Percentiles rank a stretch among this genome's conserved stretches.
phyloP scores from a whole-genome alignment of 2,888 invertebrate genomes.

The Phytoseiulus persimilis region DNA sequence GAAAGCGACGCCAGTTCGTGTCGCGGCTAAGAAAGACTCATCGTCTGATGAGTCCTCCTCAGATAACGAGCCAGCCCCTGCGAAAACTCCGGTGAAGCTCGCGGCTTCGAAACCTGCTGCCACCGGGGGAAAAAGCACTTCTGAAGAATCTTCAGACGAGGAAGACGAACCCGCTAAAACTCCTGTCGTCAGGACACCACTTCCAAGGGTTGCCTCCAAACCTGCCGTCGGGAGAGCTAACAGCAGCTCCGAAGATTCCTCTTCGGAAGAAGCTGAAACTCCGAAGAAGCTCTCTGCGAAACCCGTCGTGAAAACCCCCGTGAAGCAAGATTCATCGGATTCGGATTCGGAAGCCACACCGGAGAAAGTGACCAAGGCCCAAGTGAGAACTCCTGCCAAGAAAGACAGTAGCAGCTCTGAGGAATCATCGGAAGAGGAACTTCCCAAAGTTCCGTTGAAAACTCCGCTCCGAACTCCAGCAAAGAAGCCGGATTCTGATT shows the following conservation, averaged over 20 bases:
- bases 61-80: neutral
- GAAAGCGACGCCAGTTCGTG: conserved; percentile 39
- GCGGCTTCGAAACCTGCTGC: conserved; percentile 39
- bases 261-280: conserved; percentile 48
- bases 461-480: neutral
- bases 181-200: neutral
- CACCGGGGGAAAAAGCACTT: neutral
- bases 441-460: neutral
- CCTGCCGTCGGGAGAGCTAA: conserved; percentile 42
- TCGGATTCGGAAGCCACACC: neutral
- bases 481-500: neutral
- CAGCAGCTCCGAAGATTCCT: conserved; percentile 40
- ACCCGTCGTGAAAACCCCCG: conserved; percentile 46
- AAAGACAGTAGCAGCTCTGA: conserved; percentile 49
- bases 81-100: neutral
- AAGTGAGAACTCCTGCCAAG: conserved; percentile 48
- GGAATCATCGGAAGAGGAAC: conserved; percentile 44
- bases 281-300: conserved; percentile 44
- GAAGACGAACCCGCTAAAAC: conserved; percentile 14
- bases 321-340: neutral
- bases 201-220: neutral
- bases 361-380: conserved; percentile 47
- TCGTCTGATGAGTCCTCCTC: conserved; percentile 33
- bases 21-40: conserved; percentile 43
- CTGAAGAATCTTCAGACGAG: conserved; percentile 39